These are phyloP conservation scores for Eclectus roratus DNA, from an alignment of 2,113 vertebrate genomes.

Conservation along the genomic window DNA sequence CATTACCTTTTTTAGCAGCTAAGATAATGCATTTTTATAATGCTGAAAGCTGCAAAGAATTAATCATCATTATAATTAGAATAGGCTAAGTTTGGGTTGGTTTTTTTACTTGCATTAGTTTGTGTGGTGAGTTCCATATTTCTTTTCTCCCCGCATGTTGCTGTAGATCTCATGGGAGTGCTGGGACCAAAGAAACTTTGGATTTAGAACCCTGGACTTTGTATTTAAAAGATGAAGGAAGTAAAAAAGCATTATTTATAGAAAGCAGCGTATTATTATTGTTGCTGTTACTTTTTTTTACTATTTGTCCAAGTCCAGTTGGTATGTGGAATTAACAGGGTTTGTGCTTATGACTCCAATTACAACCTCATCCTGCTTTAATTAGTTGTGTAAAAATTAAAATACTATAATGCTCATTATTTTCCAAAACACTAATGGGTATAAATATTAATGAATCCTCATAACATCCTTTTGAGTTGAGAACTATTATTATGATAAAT, in stretches of 20 bases:
- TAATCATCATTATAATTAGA: neutral
- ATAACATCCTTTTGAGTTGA: conserved; percentile 10
- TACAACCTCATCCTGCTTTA: neutral
- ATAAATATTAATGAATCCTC: conserved; percentile 47
- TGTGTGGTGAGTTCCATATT: neutral
- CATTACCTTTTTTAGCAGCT: neutral
- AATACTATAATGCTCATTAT: neutral
- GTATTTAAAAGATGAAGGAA: neutral
- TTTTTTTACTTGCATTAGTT: neutral
- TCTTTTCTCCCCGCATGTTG: neutral
- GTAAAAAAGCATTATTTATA: neutral
- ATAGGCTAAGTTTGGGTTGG: neutral
- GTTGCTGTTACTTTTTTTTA: neutral
- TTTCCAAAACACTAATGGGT: neutral
- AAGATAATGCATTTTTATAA: neutral
- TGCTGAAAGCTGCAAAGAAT: conserved; percentile 1
- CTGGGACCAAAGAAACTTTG: neutral
- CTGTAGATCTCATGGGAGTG: neutral
- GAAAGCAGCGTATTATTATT: neutral
- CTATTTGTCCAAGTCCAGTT: neutral
- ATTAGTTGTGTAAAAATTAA: conserved; percentile 9
- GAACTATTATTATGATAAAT: conserved; percentile 45
- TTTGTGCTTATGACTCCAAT: neutral
- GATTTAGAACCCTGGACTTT: neutral
- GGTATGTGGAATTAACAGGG: neutral